Conservation (phyloP, 2,113 vertebrate genomes). For the Ictalurus furcatus region DNA sequence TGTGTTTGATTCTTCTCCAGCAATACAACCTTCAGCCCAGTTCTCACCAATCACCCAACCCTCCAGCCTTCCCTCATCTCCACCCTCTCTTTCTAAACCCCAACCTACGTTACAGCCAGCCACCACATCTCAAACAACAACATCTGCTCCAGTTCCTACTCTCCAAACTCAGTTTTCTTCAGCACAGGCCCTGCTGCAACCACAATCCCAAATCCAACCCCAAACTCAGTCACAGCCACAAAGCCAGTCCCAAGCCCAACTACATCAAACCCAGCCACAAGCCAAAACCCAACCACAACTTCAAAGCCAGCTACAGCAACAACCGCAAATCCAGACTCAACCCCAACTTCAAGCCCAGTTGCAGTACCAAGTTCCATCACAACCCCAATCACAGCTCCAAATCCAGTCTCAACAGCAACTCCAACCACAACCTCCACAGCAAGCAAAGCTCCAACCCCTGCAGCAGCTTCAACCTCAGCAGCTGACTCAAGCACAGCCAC, state of each 20-base stretch:
- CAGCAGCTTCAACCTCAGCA: conserved; percentile 58
- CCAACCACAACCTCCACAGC: neutral
- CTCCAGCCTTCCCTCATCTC: conserved; percentile 58
- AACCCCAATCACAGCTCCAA: conserved; percentile 14
- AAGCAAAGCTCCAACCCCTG: conserved; percentile 34
- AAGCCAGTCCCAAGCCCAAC: conserved; percentile 4
- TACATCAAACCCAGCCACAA: conserved; percentile 8
- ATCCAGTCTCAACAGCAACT: neutral
- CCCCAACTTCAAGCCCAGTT: neutral
- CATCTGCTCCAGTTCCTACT: conserved; percentile 29
- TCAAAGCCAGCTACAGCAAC: neutral
- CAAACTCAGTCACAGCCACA: conserved; percentile 7
- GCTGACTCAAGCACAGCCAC: conserved; percentile 51
- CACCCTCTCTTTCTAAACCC: conserved; percentile 60
- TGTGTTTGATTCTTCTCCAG: conserved; percentile 27
- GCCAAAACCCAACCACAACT: neutral
- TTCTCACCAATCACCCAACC: conserved; percentile 32
- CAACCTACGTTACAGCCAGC: conserved; percentile 65
- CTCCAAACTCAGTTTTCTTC: conserved; percentile 22
- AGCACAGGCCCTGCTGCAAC: conserved; percentile 24
- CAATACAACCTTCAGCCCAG: conserved; percentile 63
- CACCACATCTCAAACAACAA: conserved; percentile 56
- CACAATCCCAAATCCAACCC: conserved; percentile 8
- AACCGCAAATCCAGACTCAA: conserved; percentile 1
- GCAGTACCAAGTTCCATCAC: conserved; percentile 22